Conservation (phyloP, 2,888 invertebrate species). For the Parnassius orleans region DNA sequence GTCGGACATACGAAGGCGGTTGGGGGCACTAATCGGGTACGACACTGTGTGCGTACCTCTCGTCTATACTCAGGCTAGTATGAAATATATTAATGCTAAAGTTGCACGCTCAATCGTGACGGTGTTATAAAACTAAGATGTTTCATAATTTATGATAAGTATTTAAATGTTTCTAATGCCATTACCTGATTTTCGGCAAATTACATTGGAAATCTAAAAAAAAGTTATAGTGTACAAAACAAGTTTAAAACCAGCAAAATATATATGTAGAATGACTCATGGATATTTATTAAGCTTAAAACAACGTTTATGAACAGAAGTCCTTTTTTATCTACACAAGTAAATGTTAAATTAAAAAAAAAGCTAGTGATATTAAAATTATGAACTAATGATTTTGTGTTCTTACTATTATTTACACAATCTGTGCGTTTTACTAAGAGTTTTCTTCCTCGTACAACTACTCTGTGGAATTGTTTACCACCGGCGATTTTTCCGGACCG, state of each 20-base stretch:
- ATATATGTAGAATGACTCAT: not conserved
- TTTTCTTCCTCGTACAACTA: too few species aligned
- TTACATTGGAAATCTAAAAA: too few species aligned
- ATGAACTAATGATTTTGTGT: not conserved
- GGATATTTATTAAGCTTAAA: slow-evolving; percentile 5
- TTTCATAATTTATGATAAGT: too few species aligned
- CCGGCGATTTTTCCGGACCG: too few species aligned
- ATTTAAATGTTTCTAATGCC: too few species aligned
- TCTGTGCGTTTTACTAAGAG: too few species aligned
- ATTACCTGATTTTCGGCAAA: too few species aligned
- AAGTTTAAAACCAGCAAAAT: not conserved
- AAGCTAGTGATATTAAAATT: not conserved
- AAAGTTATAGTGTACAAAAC: not conserved
- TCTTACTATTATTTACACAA: not conserved
- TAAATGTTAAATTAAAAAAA: slow-evolving; percentile 2
- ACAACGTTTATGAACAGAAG: slow-evolving; percentile 1
- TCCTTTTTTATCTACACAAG: not conserved
- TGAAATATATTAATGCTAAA: not conserved
- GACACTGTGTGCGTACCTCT: slow-evolving; percentile 96
- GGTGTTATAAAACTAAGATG: too few species aligned
- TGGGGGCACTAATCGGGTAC: slow-evolving; percentile 93
- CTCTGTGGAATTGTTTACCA: too few species aligned
- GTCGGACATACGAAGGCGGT: slow-evolving; percentile 91
- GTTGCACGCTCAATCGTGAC: too few species aligned
- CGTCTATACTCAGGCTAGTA: slow-evolving; percentile 92